These are phyloP conservation scores for Sebastes hubbsi DNA, from an alignment of 2,797 vertebrate genomes.

Conservation along the genomic window DNA sequence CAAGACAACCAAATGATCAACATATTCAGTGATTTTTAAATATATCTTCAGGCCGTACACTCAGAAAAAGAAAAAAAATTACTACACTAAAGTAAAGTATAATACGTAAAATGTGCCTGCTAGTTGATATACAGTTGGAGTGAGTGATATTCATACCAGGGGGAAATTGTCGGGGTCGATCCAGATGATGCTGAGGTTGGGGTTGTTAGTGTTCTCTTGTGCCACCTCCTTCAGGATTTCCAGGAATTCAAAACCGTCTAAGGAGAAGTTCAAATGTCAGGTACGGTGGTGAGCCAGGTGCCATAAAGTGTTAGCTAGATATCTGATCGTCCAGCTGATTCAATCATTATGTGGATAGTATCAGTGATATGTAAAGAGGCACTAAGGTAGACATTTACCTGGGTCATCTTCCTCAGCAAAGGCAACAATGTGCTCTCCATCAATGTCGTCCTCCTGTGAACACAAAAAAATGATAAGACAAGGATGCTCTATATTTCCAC, in stretches of 20 bases:
- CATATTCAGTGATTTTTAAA: neutral
- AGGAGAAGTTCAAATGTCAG: constrained; percentile 4
- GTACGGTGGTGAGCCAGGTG: no score
- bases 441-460: constrained; percentile 89
- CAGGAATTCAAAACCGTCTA: constrained; percentile 93
- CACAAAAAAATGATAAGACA: neutral
- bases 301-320: neutral
- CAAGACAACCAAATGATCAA: neutral
- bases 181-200: constrained; percentile 94
- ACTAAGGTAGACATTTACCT: constrained; percentile 67
- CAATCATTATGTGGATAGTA: no score
- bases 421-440: constrained; percentile 94
- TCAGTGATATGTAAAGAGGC: neutral
- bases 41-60: neutral
- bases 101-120: neutral
- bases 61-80: neutral
- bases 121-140: neutral
- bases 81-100: neutral
- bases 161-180: constrained; percentile 94
- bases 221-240: constrained; percentile 93
- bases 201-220: constrained; percentile 90
- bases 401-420: constrained; percentile 93
- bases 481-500: neutral
- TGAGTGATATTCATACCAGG: constrained; percentile 77
- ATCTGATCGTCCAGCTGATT: neutral